Evolutionary conservation across 2,113 vertebrate species (phyloP), one percentile per base, ranked within the genome.

Genomic region (Hydropotes inermis): DNA sequence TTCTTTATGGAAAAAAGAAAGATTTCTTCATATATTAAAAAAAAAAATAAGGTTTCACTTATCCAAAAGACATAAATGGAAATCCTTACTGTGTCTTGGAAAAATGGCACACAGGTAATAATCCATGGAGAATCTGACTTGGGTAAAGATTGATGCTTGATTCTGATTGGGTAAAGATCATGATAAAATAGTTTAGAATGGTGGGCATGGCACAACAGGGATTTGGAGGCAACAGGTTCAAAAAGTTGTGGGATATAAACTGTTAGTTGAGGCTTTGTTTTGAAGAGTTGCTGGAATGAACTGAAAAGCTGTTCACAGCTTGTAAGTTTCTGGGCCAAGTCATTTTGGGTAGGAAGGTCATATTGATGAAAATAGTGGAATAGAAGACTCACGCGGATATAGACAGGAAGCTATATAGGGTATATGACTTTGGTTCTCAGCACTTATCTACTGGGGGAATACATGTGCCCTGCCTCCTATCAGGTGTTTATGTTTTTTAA

Each of bases 211-310:
- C 16, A 92, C 81, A 82, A 76, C 13, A 57, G n/a, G 55, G 45
- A 79, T 96, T 79, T 74, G 52, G 36, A 88, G 67, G 55, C 30
- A 94, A 90, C 30, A 87, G 17, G 21, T 81, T 88, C 25, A 92
- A 19, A 96, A 83, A 61, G 17, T 74, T 43, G 74, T 54, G 52
- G 36, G 43, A 43, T 74, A 55, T 55, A 91, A 67, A 84, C 17
- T 55, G n/a, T 76, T 30, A 84, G 11, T 58, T 27, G 7, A 47
- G 78, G 28, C 8, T 95, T 96, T 70, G 4, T 81, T 15, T 86
- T 91, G 57, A 89, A 79, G 74, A 52, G 21, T 55, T 97, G 57
- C 39, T 96, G 43, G n/a, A 96, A 86, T 87, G 55, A 89, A 67
- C 47, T 60, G 39, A 67, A 84, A 95, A 93, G 54, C 78, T 78